Evolutionary conservation across 1,140 invertebrate species (phyloP).

Genomic region (Dolichoris vasculosae): DNA sequence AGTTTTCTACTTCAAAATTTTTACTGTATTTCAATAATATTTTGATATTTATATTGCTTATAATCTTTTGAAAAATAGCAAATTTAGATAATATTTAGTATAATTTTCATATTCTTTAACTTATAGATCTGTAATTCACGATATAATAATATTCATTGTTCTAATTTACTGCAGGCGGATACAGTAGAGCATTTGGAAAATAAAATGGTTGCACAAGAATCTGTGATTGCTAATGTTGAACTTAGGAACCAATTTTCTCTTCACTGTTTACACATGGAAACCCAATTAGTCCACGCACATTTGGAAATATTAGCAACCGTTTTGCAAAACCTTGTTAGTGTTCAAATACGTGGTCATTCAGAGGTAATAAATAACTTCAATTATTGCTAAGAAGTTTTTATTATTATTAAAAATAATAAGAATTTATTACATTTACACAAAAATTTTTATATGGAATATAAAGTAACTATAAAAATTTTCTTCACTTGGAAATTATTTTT

Average conservation of each 20-base stretch:
- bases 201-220: constrained; percentile 82
- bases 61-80: no score
- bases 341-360: constrained; percentile 78
- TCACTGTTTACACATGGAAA: constrained; percentile 84
- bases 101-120: no score
- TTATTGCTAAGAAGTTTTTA: neutral
- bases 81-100: no score
- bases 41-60: no score
- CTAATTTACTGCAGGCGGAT: constrained; percentile 73
- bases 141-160: neutral
- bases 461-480: no score
- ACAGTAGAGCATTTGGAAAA: constrained; percentile 82
- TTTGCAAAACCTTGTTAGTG: constrained; percentile 77
- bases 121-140: no score
- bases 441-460: no score
- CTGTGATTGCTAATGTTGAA: constrained; percentile 82
- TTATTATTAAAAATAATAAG: neutral
- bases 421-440: no score
- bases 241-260: constrained; percentile 82
- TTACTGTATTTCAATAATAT: no score
- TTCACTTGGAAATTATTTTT: no score
- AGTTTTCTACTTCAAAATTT: no score
- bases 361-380: constrained; percentile 74
- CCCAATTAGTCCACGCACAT: constrained; percentile 82
- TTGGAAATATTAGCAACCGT: constrained; percentile 80